Evolutionary conservation across 2,797 vertebrate genomes (phyloP).

Genomic region (Erethizon dorsatum): DNA sequence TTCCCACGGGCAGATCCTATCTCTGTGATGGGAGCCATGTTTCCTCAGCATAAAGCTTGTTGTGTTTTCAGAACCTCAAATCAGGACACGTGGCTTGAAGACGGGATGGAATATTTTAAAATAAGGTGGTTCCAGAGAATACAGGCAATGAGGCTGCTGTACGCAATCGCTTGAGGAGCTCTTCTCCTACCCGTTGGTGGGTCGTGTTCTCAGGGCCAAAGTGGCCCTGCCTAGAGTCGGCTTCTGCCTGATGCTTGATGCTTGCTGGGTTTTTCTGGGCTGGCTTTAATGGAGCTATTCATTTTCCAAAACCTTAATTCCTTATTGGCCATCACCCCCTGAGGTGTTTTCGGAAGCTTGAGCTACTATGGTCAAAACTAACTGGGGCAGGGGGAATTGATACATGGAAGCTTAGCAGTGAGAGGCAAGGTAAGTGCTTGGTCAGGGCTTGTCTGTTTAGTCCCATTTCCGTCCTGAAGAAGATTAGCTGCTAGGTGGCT

Average conservation of each 20-base stretch:
- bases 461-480: background rate
- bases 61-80: background rate
- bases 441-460: background rate
- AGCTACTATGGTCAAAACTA: background rate
- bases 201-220: background rate
- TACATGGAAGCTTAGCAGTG: background rate
- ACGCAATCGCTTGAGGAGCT: background rate
- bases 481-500: too few relatives aligned
- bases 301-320: slow-evolving; percentile 6
- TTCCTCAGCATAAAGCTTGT: background rate
- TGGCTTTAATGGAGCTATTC: background rate
- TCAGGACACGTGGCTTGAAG: background rate
- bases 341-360: background rate
- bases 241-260: background rate
- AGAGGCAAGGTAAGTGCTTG: background rate
- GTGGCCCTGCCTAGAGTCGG: background rate
- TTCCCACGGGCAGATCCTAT: background rate
- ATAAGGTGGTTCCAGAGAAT: background rate
- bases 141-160: background rate
- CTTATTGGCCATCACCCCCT: background rate
- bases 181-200: background rate
- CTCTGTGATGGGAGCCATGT: background rate
- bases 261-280: background rate
- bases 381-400: too few relatives aligned
- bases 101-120: background rate